Evolutionary conservation across 1,140 invertebrate genomes (phyloP), one percentile per base, ranked within the genome.

Genomic region (Apis dorsata): DNA sequence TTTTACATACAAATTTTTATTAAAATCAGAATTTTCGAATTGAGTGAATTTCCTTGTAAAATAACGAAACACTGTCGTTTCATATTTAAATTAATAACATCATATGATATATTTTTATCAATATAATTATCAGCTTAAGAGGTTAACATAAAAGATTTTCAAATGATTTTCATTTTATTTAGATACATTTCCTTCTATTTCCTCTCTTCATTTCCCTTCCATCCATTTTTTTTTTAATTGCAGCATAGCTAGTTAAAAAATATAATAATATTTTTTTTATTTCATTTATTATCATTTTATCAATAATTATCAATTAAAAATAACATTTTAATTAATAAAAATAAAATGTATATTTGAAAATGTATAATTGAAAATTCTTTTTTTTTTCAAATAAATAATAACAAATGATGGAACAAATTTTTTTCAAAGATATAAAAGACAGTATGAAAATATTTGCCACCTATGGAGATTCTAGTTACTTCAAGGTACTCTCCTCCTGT

Each of bases 401-500:
- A 53, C 21, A n/a, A 49, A 34, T 28, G 10, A 28, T 15, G 17
- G 21, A 51, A 2, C 17, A 19, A 19, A 8, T 13, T 55, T 71
- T 9, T 24, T 12, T 24, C 13, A 9, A 53, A 24, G 53, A 4
- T 11, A 44, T 49, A 17, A 53, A 57, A 62, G 70, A 83, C 65
- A 51, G 81, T 70, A 57, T 79, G 70, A 53, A 78, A 44, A 78
- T 87, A 24, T 79, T 86, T 88, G 86, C 80, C 87, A 88, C 86
- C 82, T 87, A 76, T 69, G 80, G 79, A 89, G 65, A 62, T 85
- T 85, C 62, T 82, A 74, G 69, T 87, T 80, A 81, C 85, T 85
- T 89, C 88, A 34, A 72, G 80, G 85, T 80, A 85, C 66, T 87
- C 68, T 76, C 81, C 70, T 89, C 66, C 44, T 83, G 57, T 75